Evolutionary conservation across 1,140 invertebrate genomes (phyloP).

Genomic region (Tetramorium parvispinum): DNA sequence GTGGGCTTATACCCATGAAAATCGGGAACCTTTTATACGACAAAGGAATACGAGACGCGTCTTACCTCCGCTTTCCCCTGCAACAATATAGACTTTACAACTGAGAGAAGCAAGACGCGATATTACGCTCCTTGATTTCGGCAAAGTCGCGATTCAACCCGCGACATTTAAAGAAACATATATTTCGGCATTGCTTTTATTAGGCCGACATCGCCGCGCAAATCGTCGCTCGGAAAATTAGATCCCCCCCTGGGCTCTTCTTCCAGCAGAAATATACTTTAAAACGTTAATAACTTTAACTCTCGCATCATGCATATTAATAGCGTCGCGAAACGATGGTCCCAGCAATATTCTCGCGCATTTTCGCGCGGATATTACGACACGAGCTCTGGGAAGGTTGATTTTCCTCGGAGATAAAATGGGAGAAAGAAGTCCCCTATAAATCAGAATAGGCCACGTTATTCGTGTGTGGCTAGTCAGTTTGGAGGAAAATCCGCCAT

Average conservation of each 20-base stretch:
- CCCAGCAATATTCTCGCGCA: not conserved
- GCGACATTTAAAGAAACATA: not conserved
- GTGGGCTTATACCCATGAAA: conserved; percentile 67
- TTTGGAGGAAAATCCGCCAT: conserved; percentile 81
- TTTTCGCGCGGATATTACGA: conserved; percentile 17
- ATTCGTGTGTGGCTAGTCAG: conserved; percentile 75
- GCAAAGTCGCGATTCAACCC: not conserved
- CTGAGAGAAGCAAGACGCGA: not conserved
- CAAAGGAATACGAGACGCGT: conserved; percentile 62
- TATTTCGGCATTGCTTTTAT: not conserved
- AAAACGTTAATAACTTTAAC: not conserved
- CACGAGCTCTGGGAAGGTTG: not conserved
- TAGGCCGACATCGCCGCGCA: not conserved
- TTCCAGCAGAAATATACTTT: not conserved
- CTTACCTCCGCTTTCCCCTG: conserved; percentile 28
- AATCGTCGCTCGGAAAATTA: not conserved
- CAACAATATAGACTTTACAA: not conserved
- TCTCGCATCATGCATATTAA: not conserved
- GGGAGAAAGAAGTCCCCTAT: conserved; percentile 60
- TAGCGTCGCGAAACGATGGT: not conserved
- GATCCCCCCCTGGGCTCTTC: not conserved
- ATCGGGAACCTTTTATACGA: conserved; percentile 64
- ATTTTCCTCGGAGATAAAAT: conserved; percentile 28
- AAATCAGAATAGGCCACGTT: conserved; percentile 76
- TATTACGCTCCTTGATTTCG: conserved; percentile 15